A percentile compares a stretch with the other conserved stretches of the same genome.
Evolutionary conservation across 2,888 invertebrate species (phyloP).

Genomic region (Limnephilus auricula): DNA sequence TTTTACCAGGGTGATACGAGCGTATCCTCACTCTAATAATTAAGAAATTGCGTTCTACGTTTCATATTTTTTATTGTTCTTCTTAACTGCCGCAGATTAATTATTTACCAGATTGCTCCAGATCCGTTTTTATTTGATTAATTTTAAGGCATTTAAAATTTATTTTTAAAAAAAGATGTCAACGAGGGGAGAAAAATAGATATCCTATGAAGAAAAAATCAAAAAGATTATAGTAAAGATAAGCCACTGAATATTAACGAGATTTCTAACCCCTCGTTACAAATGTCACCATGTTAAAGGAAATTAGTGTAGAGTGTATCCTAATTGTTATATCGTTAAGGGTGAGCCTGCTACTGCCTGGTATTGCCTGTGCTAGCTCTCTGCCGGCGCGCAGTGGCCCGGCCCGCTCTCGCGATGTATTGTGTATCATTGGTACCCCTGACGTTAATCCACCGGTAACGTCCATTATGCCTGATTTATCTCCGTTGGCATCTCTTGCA

Average conservation of each 20-base stretch:
- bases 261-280: slow-evolving; percentile 29
- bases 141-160: neutral
- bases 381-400: neutral
- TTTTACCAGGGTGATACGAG: no score
- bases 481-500: slow-evolving; percentile 20
- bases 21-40: no score
- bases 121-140: neutral
- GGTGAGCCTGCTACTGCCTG: slow-evolving; percentile 1
- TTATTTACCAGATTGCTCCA: neutral
- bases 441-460: slow-evolving; percentile 18
- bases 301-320: slow-evolving; percentile 34
- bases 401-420: neutral
- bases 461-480: slow-evolving; percentile 30
- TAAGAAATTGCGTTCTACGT: no score
- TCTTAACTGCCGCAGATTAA: neutral
- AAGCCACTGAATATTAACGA: slow-evolving; percentile 19
- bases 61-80: no score
- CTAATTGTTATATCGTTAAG: slow-evolving; percentile 48
- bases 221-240: slow-evolving; percentile 2
- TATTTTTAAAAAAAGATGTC: neutral
- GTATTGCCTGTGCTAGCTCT: neutral
- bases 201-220: neutral
- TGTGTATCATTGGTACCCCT: slow-evolving; percentile 14
- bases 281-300: slow-evolving; percentile 40
- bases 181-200: neutral